Evolutionary conservation across 2,888 invertebrate genomes (phyloP), one percentile per base, ranked within the genome.

Genomic region (Hypena proboscidalis): DNA sequence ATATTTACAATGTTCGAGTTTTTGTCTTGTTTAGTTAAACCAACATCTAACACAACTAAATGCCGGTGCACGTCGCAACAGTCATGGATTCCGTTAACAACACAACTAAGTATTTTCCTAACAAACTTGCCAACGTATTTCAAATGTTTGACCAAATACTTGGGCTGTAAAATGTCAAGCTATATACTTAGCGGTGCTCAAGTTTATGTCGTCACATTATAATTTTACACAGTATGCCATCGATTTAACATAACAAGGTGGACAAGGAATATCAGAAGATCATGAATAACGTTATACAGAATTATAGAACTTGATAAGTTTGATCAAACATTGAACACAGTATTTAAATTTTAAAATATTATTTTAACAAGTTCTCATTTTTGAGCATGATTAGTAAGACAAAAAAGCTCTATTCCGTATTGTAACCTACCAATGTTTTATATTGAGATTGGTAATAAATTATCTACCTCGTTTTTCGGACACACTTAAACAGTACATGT

Each of bases 1-100:
- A 70, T 79, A 70, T 78, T 66, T 71, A 75, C 67, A 70, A 61
- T 52, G 65, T 47, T 49, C 37, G 37, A 50, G 20, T 27, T 25
- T 25, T 48, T 51, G 50, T 49, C 56, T 54, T 53, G 59, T 47
- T 43, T 40, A 58, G 31, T 30, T 15, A 13, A 17, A 22, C 7
- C 14, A 11, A 4, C 4, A 8, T 7, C 26, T 9, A 17, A 17
- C 19, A 5, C 4, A 8, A 21, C 8, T 3, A 5, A 29, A 3
- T n/a, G 4, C 1, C 10, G 15, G 9, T 9, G 9, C n/a, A n/a
- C n/a, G 10, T 9, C 1, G 9, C 23, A 3, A 7, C 9, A 7
- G n/a, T 13, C 3, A 21, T 15, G 4, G 25, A 4, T 11, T 22
- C 8, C 35, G 34, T 56, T 42, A 60, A 64, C 65, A 60, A 64